Conservation (phyloP, 2,113 vertebrate species). For the Oryctolagus cuniculus region DNA sequence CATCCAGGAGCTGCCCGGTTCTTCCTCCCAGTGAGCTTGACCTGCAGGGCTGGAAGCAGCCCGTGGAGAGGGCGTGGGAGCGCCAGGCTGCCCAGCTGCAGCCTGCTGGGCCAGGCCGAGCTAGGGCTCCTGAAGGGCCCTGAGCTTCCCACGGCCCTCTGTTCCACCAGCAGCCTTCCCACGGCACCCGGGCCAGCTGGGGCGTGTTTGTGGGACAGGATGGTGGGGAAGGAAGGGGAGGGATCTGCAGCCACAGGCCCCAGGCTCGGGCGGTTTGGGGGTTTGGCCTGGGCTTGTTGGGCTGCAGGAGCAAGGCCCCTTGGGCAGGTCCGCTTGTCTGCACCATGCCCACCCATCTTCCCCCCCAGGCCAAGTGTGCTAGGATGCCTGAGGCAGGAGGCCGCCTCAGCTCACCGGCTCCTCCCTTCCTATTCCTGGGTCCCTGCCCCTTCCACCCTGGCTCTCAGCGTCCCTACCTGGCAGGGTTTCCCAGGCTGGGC, state of each 20-base stretch:
- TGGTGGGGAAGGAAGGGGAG: neutral
- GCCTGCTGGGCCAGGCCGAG: neutral
- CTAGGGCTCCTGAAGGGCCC: neutral
- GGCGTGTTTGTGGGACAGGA: neutral
- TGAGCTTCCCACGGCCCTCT: neutral
- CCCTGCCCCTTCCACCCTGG: neutral
- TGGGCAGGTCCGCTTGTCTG: neutral
- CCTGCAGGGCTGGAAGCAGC: neutral
- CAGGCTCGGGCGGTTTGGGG: neutral
- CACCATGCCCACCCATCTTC: neutral
- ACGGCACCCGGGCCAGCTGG: neutral
- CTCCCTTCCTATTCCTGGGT: neutral
- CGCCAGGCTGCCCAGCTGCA: neutral
- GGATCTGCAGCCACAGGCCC: neutral
- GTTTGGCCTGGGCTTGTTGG: neutral
- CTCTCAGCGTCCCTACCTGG: constrained; percentile 4
- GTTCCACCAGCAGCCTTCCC: neutral
- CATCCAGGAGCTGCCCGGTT: too few species aligned
- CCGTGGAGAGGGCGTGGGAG: neutral
- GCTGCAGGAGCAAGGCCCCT: neutral
- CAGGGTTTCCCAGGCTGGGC: neutral
- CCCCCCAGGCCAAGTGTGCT: neutral
- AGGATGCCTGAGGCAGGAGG: neutral
- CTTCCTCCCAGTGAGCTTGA: neutral
- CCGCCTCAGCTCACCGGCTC: neutral